phyloP scores from a whole-genome alignment of 2,797 vertebrate genomes.

The Microtus californicus region DNA sequence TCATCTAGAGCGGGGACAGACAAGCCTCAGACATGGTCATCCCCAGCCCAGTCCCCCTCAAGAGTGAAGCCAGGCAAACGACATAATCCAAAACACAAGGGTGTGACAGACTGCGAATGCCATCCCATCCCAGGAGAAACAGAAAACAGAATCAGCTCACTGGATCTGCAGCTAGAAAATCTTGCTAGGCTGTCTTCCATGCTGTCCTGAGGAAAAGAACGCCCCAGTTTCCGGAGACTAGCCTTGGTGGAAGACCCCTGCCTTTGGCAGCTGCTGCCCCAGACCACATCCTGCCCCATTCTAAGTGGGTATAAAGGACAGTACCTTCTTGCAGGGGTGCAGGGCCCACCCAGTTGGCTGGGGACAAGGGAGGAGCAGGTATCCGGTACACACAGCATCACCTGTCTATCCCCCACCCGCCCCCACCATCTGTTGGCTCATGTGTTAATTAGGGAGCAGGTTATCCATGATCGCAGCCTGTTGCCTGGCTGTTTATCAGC shows the following conservation, averaged over 20 bases:
- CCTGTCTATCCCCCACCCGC: background rate
- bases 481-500: constrained; percentile 87
- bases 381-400: background rate
- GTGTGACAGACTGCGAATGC: background rate
- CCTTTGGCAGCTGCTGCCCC: background rate
- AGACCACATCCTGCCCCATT: background rate
- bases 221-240: background rate
- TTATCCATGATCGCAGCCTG: constrained; percentile 86
- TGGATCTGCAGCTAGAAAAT: background rate
- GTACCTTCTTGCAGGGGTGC: background rate
- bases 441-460: constrained; percentile 89
- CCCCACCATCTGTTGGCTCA: constrained; percentile 86
- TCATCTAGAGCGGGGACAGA: background rate
- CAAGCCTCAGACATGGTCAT: background rate
- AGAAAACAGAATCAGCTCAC: background rate
- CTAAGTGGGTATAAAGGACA: background rate
- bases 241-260: background rate
- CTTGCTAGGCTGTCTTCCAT: background rate
- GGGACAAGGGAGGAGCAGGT: background rate
- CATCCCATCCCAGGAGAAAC: background rate
- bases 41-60: background rate
- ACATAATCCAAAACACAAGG: background rate
- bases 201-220: background rate
- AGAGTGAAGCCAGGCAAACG: background rate
- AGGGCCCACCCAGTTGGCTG: background rate